phyloP scores from a whole-genome alignment of 1,140 invertebrate genomes.

The Bombus terrestris region DNA sequence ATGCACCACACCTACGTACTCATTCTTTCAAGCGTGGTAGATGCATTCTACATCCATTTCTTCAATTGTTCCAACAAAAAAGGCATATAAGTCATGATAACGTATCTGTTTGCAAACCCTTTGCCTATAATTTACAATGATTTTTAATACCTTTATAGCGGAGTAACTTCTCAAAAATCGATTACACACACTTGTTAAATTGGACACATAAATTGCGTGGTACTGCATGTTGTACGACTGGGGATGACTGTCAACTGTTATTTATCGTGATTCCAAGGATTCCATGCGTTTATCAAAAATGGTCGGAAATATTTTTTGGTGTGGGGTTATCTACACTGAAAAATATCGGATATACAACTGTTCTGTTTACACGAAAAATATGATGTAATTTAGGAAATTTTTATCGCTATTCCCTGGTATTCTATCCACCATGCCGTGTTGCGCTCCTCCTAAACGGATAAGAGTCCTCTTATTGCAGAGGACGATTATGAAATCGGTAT shows the following conservation, averaged over 20 bases:
- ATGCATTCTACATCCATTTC: not conserved
- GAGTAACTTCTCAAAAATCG: not conserved
- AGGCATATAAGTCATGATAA: constrained; percentile 6
- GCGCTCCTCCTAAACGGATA: not conserved
- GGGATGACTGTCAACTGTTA: not conserved
- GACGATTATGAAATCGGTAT: not conserved
- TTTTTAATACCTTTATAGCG: not conserved
- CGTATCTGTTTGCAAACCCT: not conserved
- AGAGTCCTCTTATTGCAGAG: not conserved
- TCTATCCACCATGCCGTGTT: not conserved
- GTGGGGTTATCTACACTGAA: not conserved
- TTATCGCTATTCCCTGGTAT: not conserved
- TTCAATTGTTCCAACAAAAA: constrained; percentile 24
- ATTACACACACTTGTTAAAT: not conserved
- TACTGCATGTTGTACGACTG: too few relatives aligned
- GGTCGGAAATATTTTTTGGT: not conserved
- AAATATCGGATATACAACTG: not conserved
- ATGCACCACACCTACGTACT: constrained; percentile 62
- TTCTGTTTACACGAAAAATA: not conserved
- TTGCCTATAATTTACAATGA: constrained; percentile 17
- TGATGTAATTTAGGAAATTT: not conserved
- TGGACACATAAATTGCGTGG: not conserved
- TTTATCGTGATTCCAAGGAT: not conserved
- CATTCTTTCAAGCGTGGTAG: not conserved
- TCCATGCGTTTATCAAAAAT: too few relatives aligned